A percentile compares a stretch with the other conserved stretches of the same genome.
phyloP scores from a whole-genome alignment of 2,888 invertebrate species.

The Calephelis perditalis region DNA sequence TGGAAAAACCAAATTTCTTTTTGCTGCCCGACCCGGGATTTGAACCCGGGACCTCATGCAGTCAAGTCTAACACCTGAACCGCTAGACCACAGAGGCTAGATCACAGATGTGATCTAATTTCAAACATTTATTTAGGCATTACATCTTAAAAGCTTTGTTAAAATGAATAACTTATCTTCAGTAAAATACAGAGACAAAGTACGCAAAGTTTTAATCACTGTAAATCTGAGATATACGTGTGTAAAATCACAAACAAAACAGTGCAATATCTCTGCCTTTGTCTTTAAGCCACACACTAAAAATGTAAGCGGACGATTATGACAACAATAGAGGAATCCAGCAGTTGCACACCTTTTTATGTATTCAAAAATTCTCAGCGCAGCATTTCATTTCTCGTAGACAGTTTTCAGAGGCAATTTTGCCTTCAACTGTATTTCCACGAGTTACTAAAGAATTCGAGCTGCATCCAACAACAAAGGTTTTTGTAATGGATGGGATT shows the following conservation, averaged over 20 bases:
- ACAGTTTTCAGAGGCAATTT: slow-evolving; percentile 11
- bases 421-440: slow-evolving; percentile 1
- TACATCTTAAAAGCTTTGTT: no score
- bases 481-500: slow-evolving; percentile 1
- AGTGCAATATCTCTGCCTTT: slow-evolving; percentile 26
- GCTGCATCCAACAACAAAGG: background rate
- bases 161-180: no score
- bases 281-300: slow-evolving; percentile 22
- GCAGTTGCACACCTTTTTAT: slow-evolving; percentile 23
- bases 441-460: slow-evolving; percentile 3
- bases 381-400: slow-evolving; percentile 20
- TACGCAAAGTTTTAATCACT: slow-evolving; percentile 1
- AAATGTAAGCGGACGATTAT: slow-evolving; percentile 45
- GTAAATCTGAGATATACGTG: slow-evolving; percentile 1
- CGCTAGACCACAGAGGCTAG: no score
- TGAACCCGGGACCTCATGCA: no score
- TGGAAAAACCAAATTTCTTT: no score
- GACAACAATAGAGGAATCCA: slow-evolving; percentile 31
- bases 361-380: slow-evolving; percentile 19
- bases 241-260: slow-evolving; percentile 21
- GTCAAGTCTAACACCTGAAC: no score
- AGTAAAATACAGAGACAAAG: no score
- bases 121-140: no score
- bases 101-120: no score
- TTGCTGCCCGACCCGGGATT: no score